Evolutionary conservation across 1,140 invertebrate genomes (phyloP).

Genomic region (Megalopta genalis): DNA sequence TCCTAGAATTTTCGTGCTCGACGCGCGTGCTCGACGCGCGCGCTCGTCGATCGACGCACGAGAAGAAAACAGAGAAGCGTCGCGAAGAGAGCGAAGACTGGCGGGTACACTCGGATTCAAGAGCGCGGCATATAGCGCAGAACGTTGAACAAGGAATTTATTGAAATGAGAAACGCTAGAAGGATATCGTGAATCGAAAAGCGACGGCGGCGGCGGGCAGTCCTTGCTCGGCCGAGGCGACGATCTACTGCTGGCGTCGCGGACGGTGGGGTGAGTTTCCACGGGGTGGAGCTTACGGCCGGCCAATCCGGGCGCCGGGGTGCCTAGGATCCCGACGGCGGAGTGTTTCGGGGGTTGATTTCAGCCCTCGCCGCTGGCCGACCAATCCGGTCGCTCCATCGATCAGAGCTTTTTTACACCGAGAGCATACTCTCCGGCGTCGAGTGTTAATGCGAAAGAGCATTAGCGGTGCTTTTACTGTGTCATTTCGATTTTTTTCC

Average conservation of each 20-base stretch:
- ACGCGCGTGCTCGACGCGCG: too few relatives aligned
- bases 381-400: constrained; percentile 74
- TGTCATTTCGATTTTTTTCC: constrained; percentile 71
- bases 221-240: constrained; percentile 4
- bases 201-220: too few relatives aligned
- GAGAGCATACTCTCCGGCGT: constrained; percentile 74
- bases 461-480: constrained; percentile 78
- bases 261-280: constrained; percentile 50
- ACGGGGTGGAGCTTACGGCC: constrained; percentile 63
- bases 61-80: too few relatives aligned
- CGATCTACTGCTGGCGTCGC: constrained; percentile 35
- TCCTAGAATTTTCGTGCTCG: too few relatives aligned
- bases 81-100: too few relatives aligned
- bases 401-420: constrained; percentile 73
- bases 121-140: constrained; percentile 28
- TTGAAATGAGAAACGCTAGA: constrained; percentile 26
- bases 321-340: constrained; percentile 51
- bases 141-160: constrained; percentile 34
- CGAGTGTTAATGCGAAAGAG: constrained; percentile 78
- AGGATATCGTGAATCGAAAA: constrained; percentile 7
- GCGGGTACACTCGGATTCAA: constrained; percentile 19
- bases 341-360: constrained; percentile 53
- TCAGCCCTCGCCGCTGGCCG: constrained; percentile 55
- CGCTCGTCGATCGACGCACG: too few relatives aligned
- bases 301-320: constrained; percentile 50